Base-by-base conservation (phyloP, 1,140 invertebrate species). In the Drosophila ambigua region DNA sequence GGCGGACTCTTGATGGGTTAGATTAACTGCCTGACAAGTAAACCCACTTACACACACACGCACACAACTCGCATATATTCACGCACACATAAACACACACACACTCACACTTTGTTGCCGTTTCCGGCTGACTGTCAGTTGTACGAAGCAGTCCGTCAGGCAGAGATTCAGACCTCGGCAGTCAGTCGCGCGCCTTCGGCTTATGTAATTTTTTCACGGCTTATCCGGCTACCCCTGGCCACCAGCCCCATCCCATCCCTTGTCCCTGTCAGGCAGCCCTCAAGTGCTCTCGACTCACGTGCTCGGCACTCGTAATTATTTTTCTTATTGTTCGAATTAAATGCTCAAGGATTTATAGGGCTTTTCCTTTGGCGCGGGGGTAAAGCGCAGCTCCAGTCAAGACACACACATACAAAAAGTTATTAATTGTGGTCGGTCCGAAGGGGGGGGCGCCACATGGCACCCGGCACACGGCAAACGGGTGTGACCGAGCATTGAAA, bases 21-120 rank as follows among this genome's bases (percentile, higher is more conserved):
- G 83, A 88, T 88, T 88, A 88, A 88, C 83, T 88, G 83, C 83
- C 83, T 88, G 83, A 88, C 83, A 88, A 88, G 79, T 83, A 77
- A 88, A 83, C 83, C 83, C 79, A 75, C 62, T 72, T 58, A 66
- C 59, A 50, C 55, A 57, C 64, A 71, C 51, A 55, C 50, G 57
- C 46, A 72, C 28, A 62, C 54, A 43, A 4, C 20, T 20, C 20
- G 0, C 51, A 50, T 51, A 57, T 60, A 71, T 7, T 8, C 52
- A 68, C 24, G 54, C 65, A 53, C 20, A 44, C 15, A 49, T 4
- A 39, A 9, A 35, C 35, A 11, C 31, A 11, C 9, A 2, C 11
- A 13, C 11, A 39, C 35, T 5, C 61, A 49, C 46, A 79, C 72
- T 87, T 74, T 87, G 83, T 69, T 83, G 79, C 72, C 79, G 72